Base-by-base conservation (phyloP, 1,140 invertebrate genomes). In the Drosophila subobscura region DNA sequence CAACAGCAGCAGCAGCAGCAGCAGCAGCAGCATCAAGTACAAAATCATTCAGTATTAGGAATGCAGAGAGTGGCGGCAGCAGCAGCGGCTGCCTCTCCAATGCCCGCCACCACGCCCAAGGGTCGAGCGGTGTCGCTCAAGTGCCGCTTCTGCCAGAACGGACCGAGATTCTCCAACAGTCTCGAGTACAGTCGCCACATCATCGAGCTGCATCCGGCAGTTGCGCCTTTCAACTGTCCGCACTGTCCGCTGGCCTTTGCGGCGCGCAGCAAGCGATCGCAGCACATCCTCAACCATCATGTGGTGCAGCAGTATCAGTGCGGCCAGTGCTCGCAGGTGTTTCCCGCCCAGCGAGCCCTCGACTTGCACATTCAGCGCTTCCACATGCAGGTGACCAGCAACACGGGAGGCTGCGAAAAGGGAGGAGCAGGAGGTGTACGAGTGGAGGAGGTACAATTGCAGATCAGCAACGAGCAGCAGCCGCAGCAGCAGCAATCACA, bases 71-170 rank as follows among this genome's bases (percentile, higher is more conserved):
- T 56, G 10, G 52, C 71, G n/a, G 51, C 76, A 2, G 59, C 83
- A 23, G 67, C 79, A 7, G 46, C 65, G 14, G 75, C 78, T 12
- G 75, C 78, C n/a, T 60, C 52, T n/a, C 83, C 79, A 7, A 58
- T 75, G 46, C 63, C 73, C 8, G 71, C 73, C 52, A 66, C 70
- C 23, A 58, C 73, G 7, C 71, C 72, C 2, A 61, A 33, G 16
- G 72, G 61, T 23, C 52, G 73, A 3, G 56, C 75, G 0, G 12
- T 70, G 29, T 79, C 57, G 8, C 56, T 91, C 0, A 86, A 88
- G 58, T 91, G 89, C 40, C 89, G 89, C 33, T 91, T 88, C 58
- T 91, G 89, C 25, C 89, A 91, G 22, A 91, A 85, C 27, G 89
- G 89, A 3, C 89, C 89, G 5, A 80, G 90, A 5, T 91, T 91